Base-by-base conservation (phyloP, 2,113 vertebrate species). In the Laticauda laticaudata region DNA sequence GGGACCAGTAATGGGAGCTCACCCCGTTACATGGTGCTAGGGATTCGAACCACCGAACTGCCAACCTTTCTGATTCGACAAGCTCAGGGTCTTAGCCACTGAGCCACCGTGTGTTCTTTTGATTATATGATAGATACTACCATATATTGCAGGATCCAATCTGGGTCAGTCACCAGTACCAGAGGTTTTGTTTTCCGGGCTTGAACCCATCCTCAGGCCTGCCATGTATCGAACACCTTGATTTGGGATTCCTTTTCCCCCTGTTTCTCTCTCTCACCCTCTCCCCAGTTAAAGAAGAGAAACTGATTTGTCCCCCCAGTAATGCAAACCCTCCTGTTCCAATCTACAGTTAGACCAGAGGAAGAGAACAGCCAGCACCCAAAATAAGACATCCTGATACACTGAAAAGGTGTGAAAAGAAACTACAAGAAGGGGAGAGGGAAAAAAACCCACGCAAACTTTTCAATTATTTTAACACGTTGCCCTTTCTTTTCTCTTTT, bases 381-480 rank as follows among this genome's bases (percentile, higher is more conserved):
- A 43, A 69, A 48, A 86, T 53, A 86, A 86, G 86, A 88, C 75
- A 92, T 29, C 39, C 86, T 75, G 86, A 86, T 51, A 34, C 48
- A 34, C 43, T 86, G 75, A n/a, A 93, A 90, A 85, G 11, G 92
- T 90, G 89, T 90, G 61, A 53, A 90, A 86, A 90, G 48, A 90
- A 23, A 24, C n/a, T 90, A 20, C 11, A n/a, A 64, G 26, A n/a
- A 9, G 48, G 20, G 29, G n/a, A 20, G 34, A 2, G 8, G 4
- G 1, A 6, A 34, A 39, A 54, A 23, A 23, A 4, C 39, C 11
- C 56, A 21, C 45, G 26, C 43, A 39, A 94, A 95, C 93, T 95
- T 96, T 95, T 92, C 95, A 93, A 95, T 96, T 96, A 95, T 97
- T 87, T 94, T 95, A 96, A 94, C 95, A 95, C 94, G 94, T 96